Evolutionary conservation across 1,140 invertebrate species (phyloP).

Genomic region (Euborellia annulipes): DNA sequence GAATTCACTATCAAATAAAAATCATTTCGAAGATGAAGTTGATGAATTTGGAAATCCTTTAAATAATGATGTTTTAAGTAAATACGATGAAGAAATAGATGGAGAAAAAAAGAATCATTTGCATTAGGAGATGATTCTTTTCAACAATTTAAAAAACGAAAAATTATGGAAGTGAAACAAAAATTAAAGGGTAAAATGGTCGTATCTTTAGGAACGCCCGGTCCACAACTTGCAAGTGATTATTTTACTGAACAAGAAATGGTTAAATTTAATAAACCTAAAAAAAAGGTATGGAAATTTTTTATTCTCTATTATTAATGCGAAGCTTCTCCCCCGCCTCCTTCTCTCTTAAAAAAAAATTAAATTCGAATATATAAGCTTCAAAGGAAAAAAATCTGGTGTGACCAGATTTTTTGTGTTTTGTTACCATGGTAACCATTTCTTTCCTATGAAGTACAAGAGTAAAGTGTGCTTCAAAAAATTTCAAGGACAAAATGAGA

Average conservation of each 20-base stretch:
- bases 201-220: constrained; percentile 50
- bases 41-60: constrained; percentile 64
- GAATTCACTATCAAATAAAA: constrained; percentile 29
- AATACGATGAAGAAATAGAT: constrained; percentile 94
- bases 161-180: constrained; percentile 22
- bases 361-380: too few relatives aligned
- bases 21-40: constrained; percentile 34
- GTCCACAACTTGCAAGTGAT: constrained; percentile 63
- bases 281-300: constrained; percentile 76
- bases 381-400: too few relatives aligned
- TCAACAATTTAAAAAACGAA: constrained; percentile 30
- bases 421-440: too few relatives aligned
- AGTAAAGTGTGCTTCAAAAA: too few relatives aligned
- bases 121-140: constrained; percentile 37
- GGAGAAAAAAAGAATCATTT: constrained; percentile 66
- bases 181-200: constrained; percentile 45
- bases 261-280: constrained; percentile 83
- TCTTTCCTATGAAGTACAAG: too few relatives aligned
- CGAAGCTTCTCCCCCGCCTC: too few relatives aligned
- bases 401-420: too few relatives aligned
- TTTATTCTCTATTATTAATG: too few relatives aligned
- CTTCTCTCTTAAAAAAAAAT: too few relatives aligned
- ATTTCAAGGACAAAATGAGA: too few relatives aligned
- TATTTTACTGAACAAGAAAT: constrained; percentile 77
- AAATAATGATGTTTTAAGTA: constrained; percentile 55